phyloP scores from a whole-genome alignment of 2,113 vertebrate species.

The Mesitornis unicolor region DNA sequence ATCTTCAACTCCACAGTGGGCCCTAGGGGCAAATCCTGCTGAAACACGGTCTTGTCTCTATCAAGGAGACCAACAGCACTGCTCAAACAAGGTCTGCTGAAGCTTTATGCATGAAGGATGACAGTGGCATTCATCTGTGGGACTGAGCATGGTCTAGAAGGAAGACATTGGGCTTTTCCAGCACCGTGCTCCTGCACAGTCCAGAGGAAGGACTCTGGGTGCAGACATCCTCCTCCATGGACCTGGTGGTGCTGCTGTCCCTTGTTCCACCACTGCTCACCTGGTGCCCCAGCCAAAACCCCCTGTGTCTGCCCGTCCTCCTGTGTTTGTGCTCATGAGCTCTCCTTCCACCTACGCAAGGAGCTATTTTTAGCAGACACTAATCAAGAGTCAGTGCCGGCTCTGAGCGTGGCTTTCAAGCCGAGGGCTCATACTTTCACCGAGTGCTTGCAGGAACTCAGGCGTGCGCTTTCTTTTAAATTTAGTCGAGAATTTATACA shows the following conservation, averaged over 20 bases:
- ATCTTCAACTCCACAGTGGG: not conserved
- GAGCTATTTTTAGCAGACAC: constrained; percentile 38
- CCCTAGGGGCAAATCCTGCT: not conserved
- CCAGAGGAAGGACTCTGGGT: not conserved
- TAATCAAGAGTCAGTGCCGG: constrained; percentile 4
- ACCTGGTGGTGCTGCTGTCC: accelerated
- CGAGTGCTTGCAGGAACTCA: not conserved
- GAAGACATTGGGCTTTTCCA: not conserved
- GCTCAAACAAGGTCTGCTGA: not conserved
- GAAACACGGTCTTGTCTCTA: no score
- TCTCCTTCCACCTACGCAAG: constrained; percentile 37
- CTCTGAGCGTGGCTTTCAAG: not conserved
- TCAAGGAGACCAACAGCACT: not conserved
- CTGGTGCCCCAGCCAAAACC: not conserved
- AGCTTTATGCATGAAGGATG: not conserved
- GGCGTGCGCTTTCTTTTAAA: not conserved
- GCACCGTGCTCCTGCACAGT: not conserved
- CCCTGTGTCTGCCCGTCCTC: not conserved
- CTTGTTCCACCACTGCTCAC: not conserved
- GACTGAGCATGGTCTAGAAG: not conserved
- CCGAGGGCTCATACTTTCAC: not conserved
- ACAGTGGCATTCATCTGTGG: not conserved
- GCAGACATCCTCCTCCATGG: not conserved
- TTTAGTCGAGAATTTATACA: not conserved
- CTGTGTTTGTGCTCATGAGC: not conserved